A percentile compares a stretch with the other conserved stretches of the same genome.
phyloP scores from a whole-genome alignment of 2,113 vertebrate genomes.

The Pituophis catenifer region DNA sequence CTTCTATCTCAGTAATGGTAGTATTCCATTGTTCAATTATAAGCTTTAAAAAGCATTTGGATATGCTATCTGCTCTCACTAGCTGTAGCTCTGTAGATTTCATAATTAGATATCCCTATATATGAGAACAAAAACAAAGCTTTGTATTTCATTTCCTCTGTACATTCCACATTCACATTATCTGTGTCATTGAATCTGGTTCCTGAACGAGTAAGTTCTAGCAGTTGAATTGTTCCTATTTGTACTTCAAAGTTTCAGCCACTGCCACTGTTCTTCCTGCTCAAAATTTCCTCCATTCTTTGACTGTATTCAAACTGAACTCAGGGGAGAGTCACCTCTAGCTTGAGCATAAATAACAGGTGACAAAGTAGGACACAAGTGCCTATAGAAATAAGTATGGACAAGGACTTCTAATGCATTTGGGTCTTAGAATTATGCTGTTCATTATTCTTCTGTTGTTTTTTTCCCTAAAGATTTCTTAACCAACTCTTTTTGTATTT shows the following conservation, averaged over 20 bases:
- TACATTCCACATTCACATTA: neutral
- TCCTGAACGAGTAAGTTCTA: neutral
- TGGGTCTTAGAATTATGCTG: neutral
- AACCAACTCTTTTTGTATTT: neutral
- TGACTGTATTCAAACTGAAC: neutral
- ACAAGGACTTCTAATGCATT: neutral
- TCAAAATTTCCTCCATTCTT: neutral
- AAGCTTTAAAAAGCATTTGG: neutral
- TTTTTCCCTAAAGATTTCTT: neutral
- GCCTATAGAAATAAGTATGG: neutral
- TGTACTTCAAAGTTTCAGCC: neutral
- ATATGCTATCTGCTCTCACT: neutral
- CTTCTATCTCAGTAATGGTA: neutral
- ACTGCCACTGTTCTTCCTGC: neutral
- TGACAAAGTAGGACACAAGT: neutral
- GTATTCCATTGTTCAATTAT: slow-evolving; percentile 3
- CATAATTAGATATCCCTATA: neutral
- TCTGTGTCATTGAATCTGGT: neutral
- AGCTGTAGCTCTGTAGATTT: neutral
- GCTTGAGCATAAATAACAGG: neutral
- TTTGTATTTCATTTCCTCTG: neutral
- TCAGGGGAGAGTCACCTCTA: neutral
- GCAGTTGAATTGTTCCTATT: neutral
- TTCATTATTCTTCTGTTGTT: neutral
- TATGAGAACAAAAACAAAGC: neutral